Conservation (phyloP, 1,140 invertebrate genomes). For the Lordiphosa stackelbergi region DNA sequence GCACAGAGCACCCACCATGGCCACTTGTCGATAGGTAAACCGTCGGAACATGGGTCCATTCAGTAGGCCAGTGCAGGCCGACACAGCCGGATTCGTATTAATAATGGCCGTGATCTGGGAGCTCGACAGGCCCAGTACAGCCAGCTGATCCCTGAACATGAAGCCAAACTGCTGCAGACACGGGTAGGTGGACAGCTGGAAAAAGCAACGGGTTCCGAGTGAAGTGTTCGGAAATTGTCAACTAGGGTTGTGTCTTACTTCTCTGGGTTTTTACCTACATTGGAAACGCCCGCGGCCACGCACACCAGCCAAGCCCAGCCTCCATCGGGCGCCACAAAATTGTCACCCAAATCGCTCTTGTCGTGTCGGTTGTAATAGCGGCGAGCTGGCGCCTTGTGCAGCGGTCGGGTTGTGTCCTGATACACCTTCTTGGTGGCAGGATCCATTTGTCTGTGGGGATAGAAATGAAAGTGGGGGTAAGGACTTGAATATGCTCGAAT, state of each 20-base stretch:
- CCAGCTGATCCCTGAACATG: slow-evolving; percentile 81
- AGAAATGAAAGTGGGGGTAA: no score
- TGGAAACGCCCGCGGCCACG: slow-evolving; percentile 70
- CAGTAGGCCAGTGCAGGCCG: slow-evolving; percentile 81
- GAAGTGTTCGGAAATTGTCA: background rate
- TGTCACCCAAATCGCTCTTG: slow-evolving; percentile 68
- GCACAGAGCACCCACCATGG: slow-evolving; percentile 79
- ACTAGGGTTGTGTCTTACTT: background rate
- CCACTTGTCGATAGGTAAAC: slow-evolving; percentile 82
- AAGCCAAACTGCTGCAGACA: slow-evolving; percentile 83
- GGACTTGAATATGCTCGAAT: no score
- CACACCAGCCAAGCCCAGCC: slow-evolving; percentile 76
- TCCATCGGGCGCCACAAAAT: slow-evolving; percentile 74
- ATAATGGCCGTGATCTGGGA: slow-evolving; percentile 82
- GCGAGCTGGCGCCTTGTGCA: slow-evolving; percentile 1
- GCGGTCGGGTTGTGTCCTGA: slow-evolving; percentile 53
- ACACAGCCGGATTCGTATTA: slow-evolving; percentile 82
- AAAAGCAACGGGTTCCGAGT: background rate
- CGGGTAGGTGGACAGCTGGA: slow-evolving; percentile 81
- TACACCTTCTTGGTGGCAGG: slow-evolving; percentile 53
- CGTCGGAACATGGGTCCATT: slow-evolving; percentile 83
- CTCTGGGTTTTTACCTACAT: slow-evolving; percentile 51
- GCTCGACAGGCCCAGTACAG: slow-evolving; percentile 79
- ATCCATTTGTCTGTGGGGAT: slow-evolving; percentile 1
- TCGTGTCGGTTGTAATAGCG: slow-evolving; percentile 57